These are phyloP conservation scores for Tinamus major DNA, from an alignment of 2,797 vertebrate genomes.

Conservation along the genomic window DNA sequence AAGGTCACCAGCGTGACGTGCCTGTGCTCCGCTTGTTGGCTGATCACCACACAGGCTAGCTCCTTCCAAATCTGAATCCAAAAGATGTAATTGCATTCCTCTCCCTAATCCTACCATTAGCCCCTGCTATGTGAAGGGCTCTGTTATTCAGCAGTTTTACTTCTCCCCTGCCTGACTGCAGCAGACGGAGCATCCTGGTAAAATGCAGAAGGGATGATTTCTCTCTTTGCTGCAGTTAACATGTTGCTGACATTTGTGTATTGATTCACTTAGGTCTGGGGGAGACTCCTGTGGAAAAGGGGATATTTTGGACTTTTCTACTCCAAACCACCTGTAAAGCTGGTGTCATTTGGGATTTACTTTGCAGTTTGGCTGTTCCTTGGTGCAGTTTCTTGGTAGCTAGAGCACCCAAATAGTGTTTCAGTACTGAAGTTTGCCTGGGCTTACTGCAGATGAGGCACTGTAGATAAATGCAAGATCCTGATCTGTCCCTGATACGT, in stretches of 20 bases:
- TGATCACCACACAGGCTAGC: not conserved
- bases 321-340: not conserved
- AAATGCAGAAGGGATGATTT: not conserved
- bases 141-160: conserved; percentile 55
- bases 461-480: not conserved
- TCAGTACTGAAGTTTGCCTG: not conserved
- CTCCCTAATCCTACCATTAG: conserved; percentile 34
- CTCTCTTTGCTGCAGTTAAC: not conserved
- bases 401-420: not conserved
- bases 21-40: not conserved
- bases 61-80: conserved; percentile 40
- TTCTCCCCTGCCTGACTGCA: not conserved
- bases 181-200: not conserved
- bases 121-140: conserved; percentile 12
- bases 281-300: not conserved
- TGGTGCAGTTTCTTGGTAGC: not conserved
- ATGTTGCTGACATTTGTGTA: not conserved
- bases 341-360: not conserved
- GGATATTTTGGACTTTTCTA: not conserved
- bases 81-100: conserved; percentile 29
- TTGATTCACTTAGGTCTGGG: not conserved
- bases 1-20: not conserved
- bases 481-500: not conserved
- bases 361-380: rapidly evolving
- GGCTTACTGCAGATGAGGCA: not conserved